Evolutionary conservation across 1,140 invertebrate species (phyloP).

Genomic region (Heliconius hermathena): DNA sequence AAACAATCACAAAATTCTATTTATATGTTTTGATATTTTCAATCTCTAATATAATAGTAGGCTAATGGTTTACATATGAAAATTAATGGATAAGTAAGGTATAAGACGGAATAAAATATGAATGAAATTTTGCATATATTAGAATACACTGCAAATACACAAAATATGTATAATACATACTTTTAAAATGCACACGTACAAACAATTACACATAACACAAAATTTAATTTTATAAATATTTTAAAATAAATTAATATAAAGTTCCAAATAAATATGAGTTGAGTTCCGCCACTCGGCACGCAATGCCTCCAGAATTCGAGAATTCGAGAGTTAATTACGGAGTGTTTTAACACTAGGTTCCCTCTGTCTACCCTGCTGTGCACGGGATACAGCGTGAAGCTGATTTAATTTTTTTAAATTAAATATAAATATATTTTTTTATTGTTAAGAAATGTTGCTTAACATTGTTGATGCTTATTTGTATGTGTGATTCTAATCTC

Average conservation of each 20-base stretch:
- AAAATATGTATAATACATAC: background rate
- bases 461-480: constrained; percentile 27
- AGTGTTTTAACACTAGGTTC: too few relatives aligned
- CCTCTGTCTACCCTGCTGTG: too few relatives aligned
- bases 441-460: constrained; percentile 15
- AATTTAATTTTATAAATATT: constrained; percentile 4
- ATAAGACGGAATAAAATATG: background rate
- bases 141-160: too few relatives aligned
- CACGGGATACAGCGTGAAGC: too few relatives aligned
- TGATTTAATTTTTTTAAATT: too few relatives aligned
- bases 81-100: background rate
- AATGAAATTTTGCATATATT: background rate
- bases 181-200: constrained; percentile 1
- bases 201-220: background rate
- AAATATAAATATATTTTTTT: too few relatives aligned
- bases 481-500: constrained; percentile 59
- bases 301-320: too few relatives aligned
- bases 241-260: constrained; percentile 26
- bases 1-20: background rate
- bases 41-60: too few relatives aligned
- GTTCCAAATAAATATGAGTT: too few relatives aligned
- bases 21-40: background rate
- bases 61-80: background rate
- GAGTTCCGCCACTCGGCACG: too few relatives aligned
- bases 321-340: too few relatives aligned